Evolutionary conservation across 2,113 vertebrate species (phyloP).

Genomic region (Mugil cephalus): DNA sequence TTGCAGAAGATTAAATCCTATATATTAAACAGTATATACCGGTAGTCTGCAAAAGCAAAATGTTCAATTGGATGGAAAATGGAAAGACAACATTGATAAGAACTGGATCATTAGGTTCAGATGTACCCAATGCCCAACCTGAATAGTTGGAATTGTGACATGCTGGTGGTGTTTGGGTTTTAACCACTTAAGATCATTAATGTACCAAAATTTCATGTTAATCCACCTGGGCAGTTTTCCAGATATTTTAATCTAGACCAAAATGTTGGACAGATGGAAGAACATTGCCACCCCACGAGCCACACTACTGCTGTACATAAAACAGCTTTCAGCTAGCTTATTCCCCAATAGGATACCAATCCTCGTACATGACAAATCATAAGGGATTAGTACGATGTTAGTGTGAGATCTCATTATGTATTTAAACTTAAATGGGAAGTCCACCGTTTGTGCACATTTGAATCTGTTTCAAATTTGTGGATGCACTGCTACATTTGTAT

Average conservation of each 20-base stretch:
- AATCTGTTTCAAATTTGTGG: neutral
- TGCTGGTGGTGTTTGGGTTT: neutral
- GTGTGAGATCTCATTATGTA: slow-evolving; percentile 16
- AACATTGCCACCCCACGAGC: slow-evolving; percentile 16
- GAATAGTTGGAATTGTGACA: neutral
- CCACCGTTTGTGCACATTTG: neutral
- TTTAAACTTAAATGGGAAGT: neutral
- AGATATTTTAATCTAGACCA: slow-evolving; percentile 50
- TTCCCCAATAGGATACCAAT: slow-evolving; percentile 37
- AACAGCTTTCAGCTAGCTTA: slow-evolving; percentile 38
- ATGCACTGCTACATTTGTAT: neutral
- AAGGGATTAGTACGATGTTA: slow-evolving; percentile 39
- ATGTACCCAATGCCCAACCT: too few relatives aligned
- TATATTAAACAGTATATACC: neutral
- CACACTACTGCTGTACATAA: slow-evolving; percentile 12
- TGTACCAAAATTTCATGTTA: slow-evolving; percentile 33
- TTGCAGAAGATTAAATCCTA: slow-evolving; percentile 14
- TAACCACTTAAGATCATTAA: slow-evolving; percentile 5
- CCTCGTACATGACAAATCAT: slow-evolving; percentile 20
- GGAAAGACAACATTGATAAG: neutral
- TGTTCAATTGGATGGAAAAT: neutral
- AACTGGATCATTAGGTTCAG: neutral
- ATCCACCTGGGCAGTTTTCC: slow-evolving; percentile 39
- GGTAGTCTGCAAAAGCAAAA: neutral
- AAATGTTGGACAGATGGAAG: slow-evolving; percentile 54